Evolutionary conservation across 2,888 invertebrate species (phyloP).

Genomic region (Fragum sueziense): DNA sequence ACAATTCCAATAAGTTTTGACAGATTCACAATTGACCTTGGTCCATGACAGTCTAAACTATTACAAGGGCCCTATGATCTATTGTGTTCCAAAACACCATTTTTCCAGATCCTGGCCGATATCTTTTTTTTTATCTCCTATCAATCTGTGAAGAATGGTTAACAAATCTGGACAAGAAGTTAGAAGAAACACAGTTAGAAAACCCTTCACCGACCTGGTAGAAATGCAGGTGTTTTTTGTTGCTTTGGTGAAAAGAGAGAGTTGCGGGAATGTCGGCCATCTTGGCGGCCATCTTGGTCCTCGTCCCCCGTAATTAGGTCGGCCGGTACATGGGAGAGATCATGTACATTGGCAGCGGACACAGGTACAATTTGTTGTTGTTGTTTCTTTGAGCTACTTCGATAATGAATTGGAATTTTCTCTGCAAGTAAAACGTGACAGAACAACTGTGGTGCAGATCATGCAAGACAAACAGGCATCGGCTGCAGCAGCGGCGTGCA

Average conservation of each 20-base stretch:
- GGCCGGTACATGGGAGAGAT: slow-evolving; percentile 61
- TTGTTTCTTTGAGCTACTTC: slow-evolving; percentile 65
- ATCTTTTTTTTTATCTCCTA: no score
- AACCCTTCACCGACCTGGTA: slow-evolving; percentile 71
- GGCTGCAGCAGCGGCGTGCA: no score
- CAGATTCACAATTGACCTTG: no score
- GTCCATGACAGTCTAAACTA: no score
- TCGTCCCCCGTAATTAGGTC: slow-evolving; percentile 61
- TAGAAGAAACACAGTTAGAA: slow-evolving; percentile 10
- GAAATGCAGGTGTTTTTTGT: slow-evolving; percentile 69
- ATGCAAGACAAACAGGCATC: neutral
- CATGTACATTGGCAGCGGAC: slow-evolving; percentile 69
- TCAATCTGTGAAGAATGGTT: no score
- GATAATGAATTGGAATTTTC: slow-evolving; percentile 76
- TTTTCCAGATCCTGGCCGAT: no score
- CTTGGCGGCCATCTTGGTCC: slow-evolving; percentile 45
- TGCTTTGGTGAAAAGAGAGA: slow-evolving; percentile 68
- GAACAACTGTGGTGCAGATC: slow-evolving; percentile 1
- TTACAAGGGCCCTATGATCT: no score
- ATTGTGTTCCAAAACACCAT: no score
- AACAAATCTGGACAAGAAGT: neutral
- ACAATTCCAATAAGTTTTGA: no score
- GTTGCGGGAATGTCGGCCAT: slow-evolving; percentile 67
- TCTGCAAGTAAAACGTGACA: slow-evolving; percentile 67
- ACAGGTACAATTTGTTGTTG: slow-evolving; percentile 67